A percentile compares a stretch with the other conserved stretches of the same genome.
Conservation (phyloP, 2,888 invertebrate species). For the Chymomyza caudatula region DNA sequence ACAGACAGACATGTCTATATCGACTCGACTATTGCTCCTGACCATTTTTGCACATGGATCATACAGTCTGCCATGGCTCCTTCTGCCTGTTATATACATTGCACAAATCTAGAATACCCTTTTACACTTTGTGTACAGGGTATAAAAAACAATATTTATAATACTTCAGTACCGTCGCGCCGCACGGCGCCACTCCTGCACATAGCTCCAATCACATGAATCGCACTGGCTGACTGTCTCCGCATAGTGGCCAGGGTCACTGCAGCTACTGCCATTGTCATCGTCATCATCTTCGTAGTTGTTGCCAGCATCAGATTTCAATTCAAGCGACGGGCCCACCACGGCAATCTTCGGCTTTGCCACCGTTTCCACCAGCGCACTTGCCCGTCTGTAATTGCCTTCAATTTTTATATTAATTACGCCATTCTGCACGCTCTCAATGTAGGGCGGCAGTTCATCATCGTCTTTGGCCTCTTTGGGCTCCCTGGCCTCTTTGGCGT, state of each 20-base stretch:
- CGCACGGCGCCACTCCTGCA: slow-evolving; percentile 83
- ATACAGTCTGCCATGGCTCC: too few species aligned
- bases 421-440: slow-evolving; percentile 79
- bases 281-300: slow-evolving; percentile 33
- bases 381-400: slow-evolving; percentile 81
- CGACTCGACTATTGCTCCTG: too few species aligned
- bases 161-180: slow-evolving; percentile 62
- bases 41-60: too few species aligned
- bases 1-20: too few species aligned
- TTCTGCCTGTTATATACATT: too few species aligned
- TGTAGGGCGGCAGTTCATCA: slow-evolving; percentile 78
- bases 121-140: too few species aligned
- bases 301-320: slow-evolving; percentile 55
- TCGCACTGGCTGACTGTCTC: slow-evolving; percentile 76
- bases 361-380: slow-evolving; percentile 81
- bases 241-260: slow-evolving; percentile 76
- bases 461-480: slow-evolving; percentile 50
- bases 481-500: slow-evolving; percentile 9
- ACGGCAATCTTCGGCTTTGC: slow-evolving; percentile 72
- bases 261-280: slow-evolving; percentile 67
- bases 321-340: slow-evolving; percentile 47
- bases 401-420: slow-evolving; percentile 82
- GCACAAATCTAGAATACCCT: too few species aligned
- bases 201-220: slow-evolving; percentile 86
- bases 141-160: background rate